Evolutionary conservation across 2,888 invertebrate genomes (phyloP).

Genomic region (Cantharis nigra): DNA sequence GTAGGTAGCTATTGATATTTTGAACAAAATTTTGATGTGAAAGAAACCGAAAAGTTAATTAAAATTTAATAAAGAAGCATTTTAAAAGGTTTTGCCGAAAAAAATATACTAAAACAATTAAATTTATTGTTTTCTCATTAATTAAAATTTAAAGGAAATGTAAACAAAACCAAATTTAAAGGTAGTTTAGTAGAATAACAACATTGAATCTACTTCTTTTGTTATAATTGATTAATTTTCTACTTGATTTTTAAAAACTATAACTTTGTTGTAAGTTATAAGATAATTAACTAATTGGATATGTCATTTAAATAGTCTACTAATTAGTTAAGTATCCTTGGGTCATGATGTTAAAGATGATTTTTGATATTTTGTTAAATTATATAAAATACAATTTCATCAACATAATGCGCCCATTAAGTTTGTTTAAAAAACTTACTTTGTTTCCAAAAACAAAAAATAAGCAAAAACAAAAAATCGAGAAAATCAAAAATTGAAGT

Average conservation of each 20-base stretch:
- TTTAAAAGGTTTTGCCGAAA: not conserved
- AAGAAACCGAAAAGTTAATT: not conserved
- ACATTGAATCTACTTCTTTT: not conserved
- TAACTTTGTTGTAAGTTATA: not conserved
- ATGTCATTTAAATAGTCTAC: conserved; percentile 1
- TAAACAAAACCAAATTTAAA: not conserved
- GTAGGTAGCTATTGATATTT: not conserved
- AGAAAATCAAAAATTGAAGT: not conserved
- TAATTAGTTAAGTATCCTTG: conserved; percentile 1
- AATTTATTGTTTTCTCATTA: not conserved
- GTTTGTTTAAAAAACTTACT: not conserved
- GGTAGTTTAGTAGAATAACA: not conserved
- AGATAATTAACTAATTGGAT: conserved; percentile 3
- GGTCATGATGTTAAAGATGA: not conserved
- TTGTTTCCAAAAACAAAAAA: not conserved
- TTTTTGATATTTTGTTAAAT: not conserved
- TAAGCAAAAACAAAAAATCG: not conserved
- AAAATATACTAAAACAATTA: not conserved
- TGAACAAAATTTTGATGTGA: not conserved
- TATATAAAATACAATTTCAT: not conserved
- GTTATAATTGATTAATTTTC: not conserved
- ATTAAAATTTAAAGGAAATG: not conserved
- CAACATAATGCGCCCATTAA: not conserved
- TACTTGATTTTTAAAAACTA: not conserved
- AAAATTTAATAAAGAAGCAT: not conserved